Conservation (phyloP, 2,113 vertebrate species). For the Prunella himalayana region DNA sequence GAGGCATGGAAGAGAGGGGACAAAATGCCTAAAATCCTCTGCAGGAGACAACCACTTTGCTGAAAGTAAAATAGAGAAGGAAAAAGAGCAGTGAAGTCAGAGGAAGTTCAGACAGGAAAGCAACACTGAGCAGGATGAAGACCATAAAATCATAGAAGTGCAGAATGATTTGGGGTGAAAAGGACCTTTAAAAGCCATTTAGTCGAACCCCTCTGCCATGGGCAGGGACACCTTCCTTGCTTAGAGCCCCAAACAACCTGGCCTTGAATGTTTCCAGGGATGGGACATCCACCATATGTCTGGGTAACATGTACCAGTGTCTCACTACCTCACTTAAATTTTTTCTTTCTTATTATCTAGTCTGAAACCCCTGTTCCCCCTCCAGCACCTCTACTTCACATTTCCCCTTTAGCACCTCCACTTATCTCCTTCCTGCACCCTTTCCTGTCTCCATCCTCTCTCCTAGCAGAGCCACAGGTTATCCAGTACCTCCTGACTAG, state of each 20-base stretch:
- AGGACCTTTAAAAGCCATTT: neutral
- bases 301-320: neutral
- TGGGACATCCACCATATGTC: neutral
- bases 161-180: neutral
- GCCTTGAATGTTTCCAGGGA: neutral
- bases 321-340: neutral
- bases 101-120: neutral
- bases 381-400: neutral
- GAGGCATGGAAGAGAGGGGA: neutral
- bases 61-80: neutral
- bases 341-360: neutral
- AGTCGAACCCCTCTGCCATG: neutral
- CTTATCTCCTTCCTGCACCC: neutral
- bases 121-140: neutral
- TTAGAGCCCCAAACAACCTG: neutral
- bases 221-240: neutral
- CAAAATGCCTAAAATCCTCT: neutral
- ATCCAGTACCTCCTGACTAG: neutral
- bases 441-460: neutral
- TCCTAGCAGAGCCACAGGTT: neutral
- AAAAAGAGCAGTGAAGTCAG: neutral
- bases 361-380: neutral
- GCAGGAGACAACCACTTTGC: neutral
- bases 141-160: neutral
- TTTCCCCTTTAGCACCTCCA: neutral